phyloP scores from a whole-genome alignment of 2,797 vertebrate species.

The Argya squamiceps region DNA sequence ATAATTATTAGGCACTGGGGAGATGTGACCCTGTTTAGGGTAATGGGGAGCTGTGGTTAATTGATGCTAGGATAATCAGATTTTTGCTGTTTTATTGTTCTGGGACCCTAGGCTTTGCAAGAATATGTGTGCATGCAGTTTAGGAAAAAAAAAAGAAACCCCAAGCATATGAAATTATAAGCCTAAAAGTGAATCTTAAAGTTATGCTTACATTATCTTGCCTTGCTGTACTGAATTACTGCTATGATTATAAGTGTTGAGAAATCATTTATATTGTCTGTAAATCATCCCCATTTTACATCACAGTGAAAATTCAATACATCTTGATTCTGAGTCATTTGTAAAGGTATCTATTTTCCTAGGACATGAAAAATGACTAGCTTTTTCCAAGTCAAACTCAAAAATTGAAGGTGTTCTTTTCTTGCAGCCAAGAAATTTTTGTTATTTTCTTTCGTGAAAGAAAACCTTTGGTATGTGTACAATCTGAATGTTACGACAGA shows the following conservation, averaged over 20 bases:
- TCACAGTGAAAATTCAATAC: background rate
- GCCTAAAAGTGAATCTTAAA: background rate
- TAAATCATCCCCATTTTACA: constrained; percentile 30
- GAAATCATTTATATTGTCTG: constrained; percentile 32
- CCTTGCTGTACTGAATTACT: constrained; percentile 11
- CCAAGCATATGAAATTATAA: background rate
- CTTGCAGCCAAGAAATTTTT: background rate
- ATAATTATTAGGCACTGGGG: constrained; percentile 30
- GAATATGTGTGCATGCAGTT: background rate
- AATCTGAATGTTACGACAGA: background rate
- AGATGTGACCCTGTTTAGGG: constrained; percentile 29
- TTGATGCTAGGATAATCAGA: constrained; percentile 45
- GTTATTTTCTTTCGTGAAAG: background rate
- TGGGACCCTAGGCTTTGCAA: background rate
- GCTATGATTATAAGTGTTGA: background rate
- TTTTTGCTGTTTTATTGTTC: background rate
- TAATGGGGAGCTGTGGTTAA: constrained; percentile 27
- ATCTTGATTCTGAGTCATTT: background rate
- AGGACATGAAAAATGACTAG: background rate
- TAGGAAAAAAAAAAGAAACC: background rate
- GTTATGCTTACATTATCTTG: background rate
- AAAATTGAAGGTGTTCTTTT: background rate
- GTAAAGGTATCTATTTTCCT: background rate
- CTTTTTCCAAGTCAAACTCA: constrained; percentile 3
- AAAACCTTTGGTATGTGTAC: constrained; percentile 16